Percentiles rank a stretch among this genome's conserved stretches.
phyloP scores from a whole-genome alignment of 1,140 invertebrate species.

The Galleria mellonella region DNA sequence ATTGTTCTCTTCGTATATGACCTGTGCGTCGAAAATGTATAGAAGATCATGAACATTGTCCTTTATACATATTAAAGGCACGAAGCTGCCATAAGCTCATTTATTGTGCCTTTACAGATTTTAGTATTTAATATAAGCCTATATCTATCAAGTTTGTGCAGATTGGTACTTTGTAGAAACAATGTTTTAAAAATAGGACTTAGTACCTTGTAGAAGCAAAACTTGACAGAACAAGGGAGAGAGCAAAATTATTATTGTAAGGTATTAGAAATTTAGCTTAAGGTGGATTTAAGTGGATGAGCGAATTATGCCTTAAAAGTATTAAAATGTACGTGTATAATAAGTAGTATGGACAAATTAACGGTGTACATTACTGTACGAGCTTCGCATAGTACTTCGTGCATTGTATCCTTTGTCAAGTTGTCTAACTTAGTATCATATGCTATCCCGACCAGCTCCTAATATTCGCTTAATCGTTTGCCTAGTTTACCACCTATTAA shows the following conservation, averaged over 20 bases:
- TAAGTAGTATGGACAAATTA: constrained; percentile 53
- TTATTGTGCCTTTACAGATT: constrained; percentile 39
- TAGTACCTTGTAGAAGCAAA: not conserved
- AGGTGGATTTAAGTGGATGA: constrained; percentile 43
- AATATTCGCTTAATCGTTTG: constrained; percentile 18
- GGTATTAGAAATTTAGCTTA: constrained; percentile 29
- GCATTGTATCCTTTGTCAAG: constrained; percentile 59
- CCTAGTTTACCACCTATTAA: constrained; percentile 2
- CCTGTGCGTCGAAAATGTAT: constrained; percentile 33
- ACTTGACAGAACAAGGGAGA: constrained; percentile 6
- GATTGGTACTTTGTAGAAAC: not conserved
- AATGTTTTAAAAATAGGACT: not conserved
- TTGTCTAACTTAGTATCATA: constrained; percentile 22
- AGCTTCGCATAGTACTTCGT: constrained; percentile 63
- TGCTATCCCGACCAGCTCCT: constrained; percentile 20
- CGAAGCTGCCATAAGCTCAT: constrained; percentile 51
- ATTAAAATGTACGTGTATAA: constrained; percentile 62
- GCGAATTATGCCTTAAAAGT: constrained; percentile 65
- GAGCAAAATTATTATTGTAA: constrained; percentile 9
- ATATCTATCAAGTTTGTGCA: constrained; percentile 1
- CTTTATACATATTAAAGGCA: constrained; percentile 31
- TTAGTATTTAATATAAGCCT: constrained; percentile 4
- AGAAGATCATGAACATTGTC: constrained; percentile 23
- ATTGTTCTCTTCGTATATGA: constrained; percentile 16
- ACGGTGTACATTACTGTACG: constrained; percentile 69